These are phyloP conservation scores for Scaptomyza parva DNA, from an alignment of 2,888 invertebrate genomes.

Conservation along the genomic window DNA sequence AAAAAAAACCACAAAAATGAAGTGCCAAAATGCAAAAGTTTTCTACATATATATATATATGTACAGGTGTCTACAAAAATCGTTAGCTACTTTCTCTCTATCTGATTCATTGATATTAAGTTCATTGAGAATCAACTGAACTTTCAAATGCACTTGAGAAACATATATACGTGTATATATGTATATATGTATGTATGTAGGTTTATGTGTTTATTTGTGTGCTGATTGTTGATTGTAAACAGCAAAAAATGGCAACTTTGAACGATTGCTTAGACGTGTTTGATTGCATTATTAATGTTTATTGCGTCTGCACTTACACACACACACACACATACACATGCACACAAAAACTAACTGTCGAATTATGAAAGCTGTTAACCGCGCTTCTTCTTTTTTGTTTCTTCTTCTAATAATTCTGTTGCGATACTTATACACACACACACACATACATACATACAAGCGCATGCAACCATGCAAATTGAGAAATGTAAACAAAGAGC, in stretches of 20 bases:
- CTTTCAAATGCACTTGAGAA: background rate
- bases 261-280: background rate
- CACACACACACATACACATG: background rate
- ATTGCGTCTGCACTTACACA: conserved; percentile 8
- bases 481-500: conserved; percentile 30
- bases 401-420: conserved; percentile 2
- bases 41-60: too few species aligned
- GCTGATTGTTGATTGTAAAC: conserved; percentile 2
- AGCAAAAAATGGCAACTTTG: background rate
- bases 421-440: background rate
- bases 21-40: background rate
- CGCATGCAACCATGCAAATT: conserved; percentile 13
- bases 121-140: conserved; percentile 9
- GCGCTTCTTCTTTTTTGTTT: background rate
- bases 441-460: background rate
- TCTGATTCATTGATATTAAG: background rate
- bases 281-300: conserved; percentile 10
- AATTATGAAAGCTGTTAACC: conserved; percentile 20
- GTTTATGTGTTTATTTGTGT: too few species aligned
- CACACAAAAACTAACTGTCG: background rate
- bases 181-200: background rate
- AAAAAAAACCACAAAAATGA: background rate
- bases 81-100: conserved; percentile 19
- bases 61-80: too few species aligned
- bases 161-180: background rate